Base-by-base conservation (phyloP, 2,113 vertebrate species). In the Paramormyrops kingsleyae region DNA sequence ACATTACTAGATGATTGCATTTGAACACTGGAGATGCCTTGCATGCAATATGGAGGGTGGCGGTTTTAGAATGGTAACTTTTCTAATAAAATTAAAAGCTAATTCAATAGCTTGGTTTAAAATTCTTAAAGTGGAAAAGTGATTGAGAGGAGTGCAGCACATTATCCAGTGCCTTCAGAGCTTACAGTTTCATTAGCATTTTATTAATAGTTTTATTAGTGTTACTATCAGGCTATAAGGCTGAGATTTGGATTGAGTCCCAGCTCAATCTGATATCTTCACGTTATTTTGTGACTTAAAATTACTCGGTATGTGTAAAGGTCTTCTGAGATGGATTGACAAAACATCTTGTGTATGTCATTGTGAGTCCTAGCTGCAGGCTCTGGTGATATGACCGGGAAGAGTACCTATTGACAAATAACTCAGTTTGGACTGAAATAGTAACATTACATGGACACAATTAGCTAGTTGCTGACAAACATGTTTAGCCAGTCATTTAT, bases 91-190 rank as follows among this genome's bases (percentile, higher is more conserved):
- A 77, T 77, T 74, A 74, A 13, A 15, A 74, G 66, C 31, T 77
- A 77, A 77, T 77, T 77, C 35, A 77, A 77, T 77, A 39, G 70
- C 70, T 77, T 77, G 83, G 83, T 44, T 50, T 27, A 49, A 85
- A 49, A 85, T 46, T n/a, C 83, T 50, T 46, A 47, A 85, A 85
- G 44, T 85, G 83, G 83, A 50, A 84, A 83, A 84, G 83, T 84
- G 83, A 84, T 13, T 24, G 44, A 84, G 83, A 46, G 46, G 19
- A 46, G 6, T 39, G 83, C 21, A 21, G 83, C 24, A 85, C 83
- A 44, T 85, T 46, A 39, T 77, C 83, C 44, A 46, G n/a, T 24
- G 44, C 24, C 19, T 85, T 50, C 21, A 50, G 44, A 50, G 42
- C 46, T 85, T 47, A 47, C 46, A 85, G 9, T 85, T 85, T 85